A percentile compares a stretch with the other conserved stretches of the same genome.
These are phyloP conservation scores for Anser brachyrhynchus DNA, from an alignment of 2,113 vertebrate genomes.

Conservation along the genomic window DNA sequence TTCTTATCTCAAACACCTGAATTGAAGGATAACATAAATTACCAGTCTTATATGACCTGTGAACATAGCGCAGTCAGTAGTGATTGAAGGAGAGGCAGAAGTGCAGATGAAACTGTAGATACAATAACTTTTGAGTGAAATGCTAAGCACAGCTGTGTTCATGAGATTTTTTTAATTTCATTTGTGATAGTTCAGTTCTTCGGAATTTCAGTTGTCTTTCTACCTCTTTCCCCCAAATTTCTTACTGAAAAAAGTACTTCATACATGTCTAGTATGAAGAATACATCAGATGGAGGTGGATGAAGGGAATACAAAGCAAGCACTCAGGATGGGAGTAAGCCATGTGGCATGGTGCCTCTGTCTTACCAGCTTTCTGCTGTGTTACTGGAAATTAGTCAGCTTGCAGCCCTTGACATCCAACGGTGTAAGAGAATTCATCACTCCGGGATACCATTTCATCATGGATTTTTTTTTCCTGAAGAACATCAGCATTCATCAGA, in stretches of 20 bases:
- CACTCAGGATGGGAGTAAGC: fast-evolving
- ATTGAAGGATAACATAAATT: neutral
- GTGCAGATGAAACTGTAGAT: neutral
- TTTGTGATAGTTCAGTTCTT: neutral
- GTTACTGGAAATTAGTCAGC: neutral
- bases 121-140: neutral
- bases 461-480: neutral
- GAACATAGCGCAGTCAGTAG: neutral
- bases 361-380: neutral
- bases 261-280: neutral
- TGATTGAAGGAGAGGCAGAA: fast-evolving
- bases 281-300: neutral
- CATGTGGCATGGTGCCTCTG: neutral
- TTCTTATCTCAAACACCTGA: neutral
- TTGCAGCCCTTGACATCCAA: neutral
- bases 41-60: neutral
- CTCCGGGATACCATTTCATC: neutral
- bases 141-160: neutral
- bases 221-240: neutral
- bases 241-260: neutral
- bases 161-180: neutral
- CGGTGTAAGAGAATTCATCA: neutral
- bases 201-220: neutral
- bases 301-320: neutral
- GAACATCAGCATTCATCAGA: neutral